Evolutionary conservation across 1,140 invertebrate species (phyloP).

Genomic region (Zaprionus kolodkinae): DNA sequence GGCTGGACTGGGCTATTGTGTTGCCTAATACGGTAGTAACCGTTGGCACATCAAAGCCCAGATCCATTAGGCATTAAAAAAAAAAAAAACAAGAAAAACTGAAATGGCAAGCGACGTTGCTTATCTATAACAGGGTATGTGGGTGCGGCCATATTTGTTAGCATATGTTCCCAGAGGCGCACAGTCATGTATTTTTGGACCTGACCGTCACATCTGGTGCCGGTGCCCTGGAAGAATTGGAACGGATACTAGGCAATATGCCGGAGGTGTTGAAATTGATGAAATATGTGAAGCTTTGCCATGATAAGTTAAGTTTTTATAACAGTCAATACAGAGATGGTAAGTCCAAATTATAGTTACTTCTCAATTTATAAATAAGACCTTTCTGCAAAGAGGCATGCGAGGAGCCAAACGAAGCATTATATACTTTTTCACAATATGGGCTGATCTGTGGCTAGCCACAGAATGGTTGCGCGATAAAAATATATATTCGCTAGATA

Average conservation of each 20-base stretch:
- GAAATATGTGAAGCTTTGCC: neutral
- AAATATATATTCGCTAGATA: neutral
- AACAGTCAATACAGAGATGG: neutral
- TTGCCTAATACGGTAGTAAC: constrained; percentile 35
- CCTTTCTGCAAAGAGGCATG: neutral
- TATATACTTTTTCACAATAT: neutral
- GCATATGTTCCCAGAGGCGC: neutral
- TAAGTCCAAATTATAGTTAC: neutral
- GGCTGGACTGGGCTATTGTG: constrained; percentile 9
- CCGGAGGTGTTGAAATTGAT: neutral
- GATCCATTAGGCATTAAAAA: constrained; percentile 75
- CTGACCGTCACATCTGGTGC: neutral
- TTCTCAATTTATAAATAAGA: too few relatives aligned
- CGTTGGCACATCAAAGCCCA: constrained; percentile 78
- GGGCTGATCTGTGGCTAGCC: too few relatives aligned
- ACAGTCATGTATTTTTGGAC: neutral
- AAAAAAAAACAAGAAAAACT: constrained; percentile 41
- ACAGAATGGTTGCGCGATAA: neutral
- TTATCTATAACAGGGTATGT: constrained; percentile 17
- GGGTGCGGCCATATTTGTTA: neutral
- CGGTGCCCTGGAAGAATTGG: neutral
- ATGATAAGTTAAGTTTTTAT: neutral
- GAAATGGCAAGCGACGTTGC: constrained; percentile 37
- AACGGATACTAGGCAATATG: neutral
- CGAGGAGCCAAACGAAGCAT: neutral